These are phyloP conservation scores for Standfussiana lucernea DNA, from an alignment of 2,888 invertebrate species.

Conservation along the genomic window DNA sequence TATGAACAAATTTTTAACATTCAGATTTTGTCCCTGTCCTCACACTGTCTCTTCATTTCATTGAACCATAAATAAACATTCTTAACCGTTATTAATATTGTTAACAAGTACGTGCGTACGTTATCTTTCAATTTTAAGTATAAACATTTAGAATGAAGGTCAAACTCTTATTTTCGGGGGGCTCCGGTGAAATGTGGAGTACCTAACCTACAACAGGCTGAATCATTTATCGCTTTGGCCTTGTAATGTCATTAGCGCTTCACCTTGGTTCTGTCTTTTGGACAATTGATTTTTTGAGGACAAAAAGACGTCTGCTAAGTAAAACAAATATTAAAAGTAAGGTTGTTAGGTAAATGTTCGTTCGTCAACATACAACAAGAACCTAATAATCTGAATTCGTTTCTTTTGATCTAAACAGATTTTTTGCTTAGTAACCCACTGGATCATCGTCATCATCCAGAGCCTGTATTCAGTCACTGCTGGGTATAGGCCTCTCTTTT, in stretches of 20 bases:
- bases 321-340: neutral
- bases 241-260: slow-evolving; percentile 23
- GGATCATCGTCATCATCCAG: neutral
- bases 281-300: slow-evolving; percentile 1
- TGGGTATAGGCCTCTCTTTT: neutral
- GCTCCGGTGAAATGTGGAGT: slow-evolving; percentile 19
- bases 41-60: neutral
- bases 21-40: neutral
- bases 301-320: neutral
- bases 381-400: neutral
- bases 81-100: slow-evolving; percentile 1
- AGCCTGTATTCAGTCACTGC: neutral
- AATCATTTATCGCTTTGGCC: slow-evolving; percentile 21
- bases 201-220: slow-evolving; percentile 7
- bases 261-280: neutral
- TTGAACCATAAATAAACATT: slow-evolving; percentile 23
- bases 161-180: slow-evolving; percentile 24
- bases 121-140: slow-evolving; percentile 41
- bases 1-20: no score
- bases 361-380: neutral
- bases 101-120: slow-evolving; percentile 12
- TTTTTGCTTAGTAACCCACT: neutral
- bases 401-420: neutral
- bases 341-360: neutral
- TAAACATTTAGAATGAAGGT: slow-evolving; percentile 46